A percentile compares a stretch with the other conserved stretches of the same genome.
Conservation (phyloP, 1,140 invertebrate species). For the Drosophila kepulauana region DNA sequence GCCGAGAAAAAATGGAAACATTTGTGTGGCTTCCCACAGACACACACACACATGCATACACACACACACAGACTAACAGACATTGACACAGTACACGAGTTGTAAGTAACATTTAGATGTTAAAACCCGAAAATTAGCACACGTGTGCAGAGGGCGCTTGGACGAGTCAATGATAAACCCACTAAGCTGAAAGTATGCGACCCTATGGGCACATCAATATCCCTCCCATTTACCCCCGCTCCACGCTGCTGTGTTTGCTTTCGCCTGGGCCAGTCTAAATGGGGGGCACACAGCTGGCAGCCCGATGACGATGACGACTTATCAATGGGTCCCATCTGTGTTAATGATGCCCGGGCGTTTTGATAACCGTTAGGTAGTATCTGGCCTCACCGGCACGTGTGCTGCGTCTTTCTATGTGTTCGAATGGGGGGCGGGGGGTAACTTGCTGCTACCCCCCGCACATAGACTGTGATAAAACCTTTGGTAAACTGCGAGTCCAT, state of each 20-base stretch:
- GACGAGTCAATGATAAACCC: constrained; percentile 47
- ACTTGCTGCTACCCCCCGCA: neutral
- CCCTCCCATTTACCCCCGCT: neutral
- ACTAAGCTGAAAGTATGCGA: constrained; percentile 56
- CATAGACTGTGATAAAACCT: constrained; percentile 43
- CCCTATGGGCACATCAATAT: constrained; percentile 53
- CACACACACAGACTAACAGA: constrained; percentile 3
- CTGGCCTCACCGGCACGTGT: constrained; percentile 21
- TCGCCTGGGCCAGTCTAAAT: constrained; percentile 8
- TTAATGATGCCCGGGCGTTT: constrained; percentile 55
- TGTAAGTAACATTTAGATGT: constrained; percentile 41
- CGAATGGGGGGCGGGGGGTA: neutral
- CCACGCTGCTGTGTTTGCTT: constrained; percentile 17
- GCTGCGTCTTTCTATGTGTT: constrained; percentile 3
- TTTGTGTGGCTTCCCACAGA: constrained; percentile 36
- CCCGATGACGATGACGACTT: constrained; percentile 39
- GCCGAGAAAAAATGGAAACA: constrained; percentile 6
- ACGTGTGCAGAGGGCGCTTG: constrained; percentile 26
- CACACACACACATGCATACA: no score
- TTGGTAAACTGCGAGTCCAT: constrained; percentile 26
- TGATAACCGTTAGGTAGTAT: constrained; percentile 43
- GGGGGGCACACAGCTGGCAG: constrained; percentile 52
- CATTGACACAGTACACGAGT: neutral
- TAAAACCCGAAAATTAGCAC: constrained; percentile 51
- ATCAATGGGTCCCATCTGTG: constrained; percentile 61